A percentile compares a stretch with the other conserved stretches of the same genome.
Evolutionary conservation across 2,888 invertebrate genomes (phyloP).

Genomic region (Operophtera brumata): DNA sequence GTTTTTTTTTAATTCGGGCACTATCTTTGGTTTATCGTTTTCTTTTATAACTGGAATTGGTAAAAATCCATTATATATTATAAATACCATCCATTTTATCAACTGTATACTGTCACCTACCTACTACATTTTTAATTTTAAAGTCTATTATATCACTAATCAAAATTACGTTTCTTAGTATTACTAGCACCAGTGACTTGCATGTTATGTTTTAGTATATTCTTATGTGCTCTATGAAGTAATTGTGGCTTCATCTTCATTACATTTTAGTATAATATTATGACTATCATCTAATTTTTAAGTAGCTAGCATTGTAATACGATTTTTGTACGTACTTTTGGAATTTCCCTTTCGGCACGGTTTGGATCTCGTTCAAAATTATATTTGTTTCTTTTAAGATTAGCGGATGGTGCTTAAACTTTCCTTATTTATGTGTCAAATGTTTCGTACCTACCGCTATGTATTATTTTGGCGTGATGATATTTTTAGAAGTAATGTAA

Average conservation of each 20-base stretch:
- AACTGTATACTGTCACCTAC: background rate
- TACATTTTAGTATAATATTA: constrained; percentile 34
- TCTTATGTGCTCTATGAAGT: constrained; percentile 16
- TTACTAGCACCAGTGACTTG: constrained; percentile 1
- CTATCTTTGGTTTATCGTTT: constrained; percentile 15
- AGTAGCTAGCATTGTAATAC: constrained; percentile 63
- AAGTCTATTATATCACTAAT: too few species aligned
- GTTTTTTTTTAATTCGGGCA: constrained; percentile 23
- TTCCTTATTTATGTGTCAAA: constrained; percentile 29
- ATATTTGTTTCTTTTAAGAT: constrained; percentile 51
- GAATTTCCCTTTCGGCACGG: constrained; percentile 47
- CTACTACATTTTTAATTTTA: background rate
- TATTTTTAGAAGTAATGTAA: constrained; percentile 38
- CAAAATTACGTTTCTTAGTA: background rate
- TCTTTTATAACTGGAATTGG: too few species aligned
- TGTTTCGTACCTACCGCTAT: constrained; percentile 58
- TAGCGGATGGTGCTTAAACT: constrained; percentile 76
- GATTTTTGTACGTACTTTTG: constrained; percentile 52
- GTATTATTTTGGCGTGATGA: constrained; percentile 72
- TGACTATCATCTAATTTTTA: constrained; percentile 54
- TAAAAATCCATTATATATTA: background rate
- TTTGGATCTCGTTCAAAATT: constrained; percentile 72
- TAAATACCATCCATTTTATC: background rate
- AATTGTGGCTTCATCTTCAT: constrained; percentile 33
- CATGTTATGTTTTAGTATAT: constrained; percentile 10